Evolutionary conservation across 2,888 invertebrate genomes (phyloP), one percentile per base, ranked within the genome.

Genomic region (Altica lythri): DNA sequence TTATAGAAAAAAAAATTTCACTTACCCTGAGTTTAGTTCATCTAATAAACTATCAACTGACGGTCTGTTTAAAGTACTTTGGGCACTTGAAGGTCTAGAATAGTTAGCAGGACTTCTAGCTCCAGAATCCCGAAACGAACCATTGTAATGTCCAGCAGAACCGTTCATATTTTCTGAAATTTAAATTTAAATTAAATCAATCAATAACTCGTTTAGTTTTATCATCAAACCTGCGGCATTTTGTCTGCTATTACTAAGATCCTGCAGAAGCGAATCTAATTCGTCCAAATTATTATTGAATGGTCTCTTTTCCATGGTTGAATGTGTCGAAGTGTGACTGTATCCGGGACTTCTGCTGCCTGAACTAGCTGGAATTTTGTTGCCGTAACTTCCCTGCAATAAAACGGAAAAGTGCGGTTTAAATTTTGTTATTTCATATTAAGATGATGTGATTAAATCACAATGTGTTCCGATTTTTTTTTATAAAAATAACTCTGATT

Each of bases 21-120:
- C 81, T 80, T 75, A 91, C 91, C 90, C 90, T 53, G 90, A 81
- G 75, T 83, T 89, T 69, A 95, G 82, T 76, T 95, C 94, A 67
- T 94, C 93, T 52, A 95, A 80, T 38, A 95, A 82, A 60, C 90
- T 91, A 78, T 95, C 95, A 47, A 95, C 92, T 0, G 91, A 86
- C 8, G 92, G 92, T 54, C 93, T 80, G 55, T 80, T 79, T 18
- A 76, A 68, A 16, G 73, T 74, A 49, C 72, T 73, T 64, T 74
- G 75, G 19, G 75, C 74, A 57, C 75, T 75, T 16, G 73, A 71
- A 8, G 76, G 75, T 43, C 75, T 67, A 0, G 75, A 75, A 51
- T 63, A 64, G 45, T 62, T 68, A 14, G 75, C 73, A 50, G 75
- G 75, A 58, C 75, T 77, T 50, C 66, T 71, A 12, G 68, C 72